phyloP scores from a whole-genome alignment of 2,888 invertebrate species.

The Ypsolopha sequella region DNA sequence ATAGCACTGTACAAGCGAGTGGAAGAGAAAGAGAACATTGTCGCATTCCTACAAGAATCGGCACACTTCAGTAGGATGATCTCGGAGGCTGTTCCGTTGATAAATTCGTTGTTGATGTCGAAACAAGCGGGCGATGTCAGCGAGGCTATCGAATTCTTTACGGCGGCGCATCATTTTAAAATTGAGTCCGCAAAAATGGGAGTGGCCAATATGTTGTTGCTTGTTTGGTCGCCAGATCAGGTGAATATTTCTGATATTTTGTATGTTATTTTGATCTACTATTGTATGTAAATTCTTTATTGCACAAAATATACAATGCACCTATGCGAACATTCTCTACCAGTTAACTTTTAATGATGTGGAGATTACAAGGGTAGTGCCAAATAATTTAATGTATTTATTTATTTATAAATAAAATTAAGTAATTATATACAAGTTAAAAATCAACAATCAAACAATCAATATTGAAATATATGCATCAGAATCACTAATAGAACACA shows the following conservation, averaged over 20 bases:
- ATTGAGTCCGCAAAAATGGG: constrained; percentile 80
- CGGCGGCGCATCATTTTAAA: constrained; percentile 82
- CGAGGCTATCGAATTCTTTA: constrained; percentile 92
- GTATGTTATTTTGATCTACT: background rate
- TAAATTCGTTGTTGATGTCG: constrained; percentile 80
- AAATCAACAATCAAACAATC: too few species aligned
- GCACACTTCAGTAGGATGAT: constrained; percentile 63
- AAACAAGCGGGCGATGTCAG: constrained; percentile 83
- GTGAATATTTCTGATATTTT: constrained; percentile 28
- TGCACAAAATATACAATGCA: too few species aligned
- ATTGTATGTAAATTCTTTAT: too few species aligned
- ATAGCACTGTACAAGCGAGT: constrained; percentile 63
- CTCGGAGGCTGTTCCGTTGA: constrained; percentile 63
- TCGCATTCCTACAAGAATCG: constrained; percentile 79
- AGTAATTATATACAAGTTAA: too few species aligned
- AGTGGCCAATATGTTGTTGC: constrained; percentile 80
- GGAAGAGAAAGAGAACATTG: constrained; percentile 71
- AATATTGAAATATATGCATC: too few species aligned
- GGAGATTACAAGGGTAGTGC: too few species aligned
- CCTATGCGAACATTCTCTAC: too few species aligned
- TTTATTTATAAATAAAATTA: too few species aligned
- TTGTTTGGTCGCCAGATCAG: constrained; percentile 86
- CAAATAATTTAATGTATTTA: too few species aligned
- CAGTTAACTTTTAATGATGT: too few species aligned
- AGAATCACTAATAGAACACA: too few species aligned